Percentiles rank a stretch among this genome's conserved stretches.
phyloP scores from a whole-genome alignment of 2,113 vertebrate species.

The Myrmecobius fasciatus region DNA sequence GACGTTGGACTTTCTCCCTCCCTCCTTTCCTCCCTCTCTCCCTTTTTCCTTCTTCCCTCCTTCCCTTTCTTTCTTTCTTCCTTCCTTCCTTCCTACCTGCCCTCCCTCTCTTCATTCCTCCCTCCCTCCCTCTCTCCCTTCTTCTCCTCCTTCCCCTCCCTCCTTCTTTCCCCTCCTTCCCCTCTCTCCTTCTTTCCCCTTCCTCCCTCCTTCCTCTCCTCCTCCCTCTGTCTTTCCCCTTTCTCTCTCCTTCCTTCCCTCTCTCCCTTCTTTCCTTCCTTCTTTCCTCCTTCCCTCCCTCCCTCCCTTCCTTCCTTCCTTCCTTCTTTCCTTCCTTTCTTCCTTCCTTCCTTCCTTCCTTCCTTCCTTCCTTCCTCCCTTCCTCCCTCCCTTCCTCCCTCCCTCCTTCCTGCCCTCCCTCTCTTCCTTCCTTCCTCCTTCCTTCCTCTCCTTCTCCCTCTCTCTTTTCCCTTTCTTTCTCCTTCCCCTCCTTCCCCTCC shows the following conservation, averaged over 20 bases:
- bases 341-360: too few relatives aligned
- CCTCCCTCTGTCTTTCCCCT: too few relatives aligned
- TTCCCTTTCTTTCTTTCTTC: too few relatives aligned
- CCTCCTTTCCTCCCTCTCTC: not conserved
- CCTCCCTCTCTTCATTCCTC: not conserved
- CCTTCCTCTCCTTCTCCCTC: fast-evolving
- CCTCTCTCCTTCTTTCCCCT: not conserved
- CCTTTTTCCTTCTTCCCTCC: too few relatives aligned
- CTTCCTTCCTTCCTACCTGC: fast-evolving
- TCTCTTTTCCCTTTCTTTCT: fast-evolving
- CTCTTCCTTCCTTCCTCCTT: too few relatives aligned
- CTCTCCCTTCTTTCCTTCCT: not conserved
- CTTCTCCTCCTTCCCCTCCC: not conserved
- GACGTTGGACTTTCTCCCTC: not conserved
- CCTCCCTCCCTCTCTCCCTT: not conserved
- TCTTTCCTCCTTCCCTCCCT: not conserved
- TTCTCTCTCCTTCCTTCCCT: not conserved
- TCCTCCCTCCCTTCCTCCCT: too few relatives aligned
- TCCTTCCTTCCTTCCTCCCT: too few relatives aligned
- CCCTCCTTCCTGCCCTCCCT: too few relatives aligned
- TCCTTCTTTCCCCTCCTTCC: too few relatives aligned
- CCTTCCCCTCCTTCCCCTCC: fast-evolving
- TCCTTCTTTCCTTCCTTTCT: too few relatives aligned
- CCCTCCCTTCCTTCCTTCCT: not conserved
- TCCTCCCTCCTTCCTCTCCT: not conserved